Conservation (phyloP, 1,140 invertebrate species). For the Cecropterus lyciades region DNA sequence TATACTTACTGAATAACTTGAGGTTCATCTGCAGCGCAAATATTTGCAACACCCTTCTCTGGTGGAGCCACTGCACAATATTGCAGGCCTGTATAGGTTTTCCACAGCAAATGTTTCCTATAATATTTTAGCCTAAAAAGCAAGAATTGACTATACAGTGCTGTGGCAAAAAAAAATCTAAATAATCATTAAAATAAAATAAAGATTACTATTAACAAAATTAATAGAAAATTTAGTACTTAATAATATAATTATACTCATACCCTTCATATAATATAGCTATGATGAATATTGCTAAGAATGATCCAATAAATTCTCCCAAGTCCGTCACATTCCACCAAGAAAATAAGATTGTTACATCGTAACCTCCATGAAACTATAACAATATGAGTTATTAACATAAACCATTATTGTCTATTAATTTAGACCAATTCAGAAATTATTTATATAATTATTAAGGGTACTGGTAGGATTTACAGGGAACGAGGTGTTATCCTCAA, state of each 20-base stretch:
- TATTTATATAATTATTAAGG: no score
- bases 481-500: no score
- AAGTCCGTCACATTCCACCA: conserved; percentile 90
- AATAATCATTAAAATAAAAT: no score
- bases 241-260: conserved; percentile 33
- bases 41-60: conserved; percentile 86
- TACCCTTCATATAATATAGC: conserved; percentile 95
- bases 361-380: conserved; percentile 91
- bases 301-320: conserved; percentile 91
- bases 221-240: neutral
- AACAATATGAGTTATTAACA: conserved; percentile 76
- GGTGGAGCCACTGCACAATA: conserved; percentile 89
- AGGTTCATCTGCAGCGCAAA: conserved; percentile 86
- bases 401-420: neutral
- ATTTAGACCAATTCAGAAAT: no score
- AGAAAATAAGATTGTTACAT: conserved; percentile 91
- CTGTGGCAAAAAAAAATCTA: no score
- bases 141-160: conserved; percentile 32
- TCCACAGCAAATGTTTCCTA: conserved; percentile 93
- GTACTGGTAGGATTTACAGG: no score
- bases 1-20: conserved; percentile 89
- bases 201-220: no score
- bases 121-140: conserved; percentile 92
- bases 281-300: conserved; percentile 94
- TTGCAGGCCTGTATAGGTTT: conserved; percentile 87